Conservation (phyloP, 1,140 invertebrate genomes). For the Heliconius hermathena region DNA sequence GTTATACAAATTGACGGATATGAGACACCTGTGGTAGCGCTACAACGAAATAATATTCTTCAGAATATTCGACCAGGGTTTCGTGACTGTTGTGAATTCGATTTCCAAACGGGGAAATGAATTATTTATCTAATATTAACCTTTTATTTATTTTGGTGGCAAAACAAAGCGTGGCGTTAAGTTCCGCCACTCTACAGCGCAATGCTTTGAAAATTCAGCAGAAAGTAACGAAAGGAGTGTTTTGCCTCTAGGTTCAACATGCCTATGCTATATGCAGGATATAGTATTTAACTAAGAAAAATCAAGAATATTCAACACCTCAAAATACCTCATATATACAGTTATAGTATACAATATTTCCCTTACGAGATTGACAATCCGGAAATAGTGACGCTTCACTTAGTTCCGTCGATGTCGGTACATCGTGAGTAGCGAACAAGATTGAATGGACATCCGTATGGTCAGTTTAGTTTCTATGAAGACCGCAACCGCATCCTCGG, state of each 20-base stretch:
- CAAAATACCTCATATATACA: not conserved
- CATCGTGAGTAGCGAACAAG: not conserved
- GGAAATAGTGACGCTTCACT: constrained; percentile 8
- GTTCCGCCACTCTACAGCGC: no score
- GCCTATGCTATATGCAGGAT: no score
- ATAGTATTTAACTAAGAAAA: no score
- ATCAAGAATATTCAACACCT: no score
- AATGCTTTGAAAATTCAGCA: no score
- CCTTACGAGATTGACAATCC: not conserved
- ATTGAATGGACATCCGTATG: not conserved
- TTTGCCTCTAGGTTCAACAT: no score
- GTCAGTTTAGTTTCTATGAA: not conserved
- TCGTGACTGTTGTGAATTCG: no score
- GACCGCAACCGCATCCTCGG: not conserved
- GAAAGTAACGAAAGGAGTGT: no score
- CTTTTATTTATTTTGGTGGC: no score
- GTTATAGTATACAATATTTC: not conserved
- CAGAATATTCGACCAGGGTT: not conserved
- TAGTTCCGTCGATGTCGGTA: not conserved
- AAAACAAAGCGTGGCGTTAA: no score
- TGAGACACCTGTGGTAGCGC: constrained; percentile 30
- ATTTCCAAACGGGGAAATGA: no score
- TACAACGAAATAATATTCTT: constrained; percentile 17
- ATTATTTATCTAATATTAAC: no score
- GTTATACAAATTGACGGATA: constrained; percentile 37